Evolutionary conservation across 2,888 invertebrate genomes (phyloP).

Genomic region (Dolichopus griseipennis): DNA sequence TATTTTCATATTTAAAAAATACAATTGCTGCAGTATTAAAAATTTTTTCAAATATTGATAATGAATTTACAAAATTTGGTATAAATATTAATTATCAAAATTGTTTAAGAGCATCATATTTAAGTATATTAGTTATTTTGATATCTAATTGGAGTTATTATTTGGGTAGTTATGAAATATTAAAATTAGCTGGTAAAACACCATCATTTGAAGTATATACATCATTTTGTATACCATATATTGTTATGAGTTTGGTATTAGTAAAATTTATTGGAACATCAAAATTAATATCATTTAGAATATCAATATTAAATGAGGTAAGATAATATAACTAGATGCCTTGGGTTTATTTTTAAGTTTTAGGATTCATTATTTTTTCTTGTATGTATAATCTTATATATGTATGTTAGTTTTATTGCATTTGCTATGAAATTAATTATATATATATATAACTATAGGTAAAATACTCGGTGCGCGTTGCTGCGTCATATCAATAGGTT

Average conservation of each 20-base stretch:
- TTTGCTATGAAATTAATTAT: too few relatives aligned
- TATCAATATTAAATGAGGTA: conserved; percentile 38
- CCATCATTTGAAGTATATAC: conserved; percentile 38
- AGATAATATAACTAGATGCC: too few relatives aligned
- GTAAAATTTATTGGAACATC: conserved; percentile 36
- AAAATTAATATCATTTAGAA: conserved; percentile 33
- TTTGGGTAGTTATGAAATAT: conserved; percentile 34
- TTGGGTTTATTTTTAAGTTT: too few relatives aligned
- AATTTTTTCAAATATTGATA: neutral
- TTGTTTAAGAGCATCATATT: neutral
- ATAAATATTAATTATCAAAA: neutral
- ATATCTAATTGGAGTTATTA: conserved; percentile 35
- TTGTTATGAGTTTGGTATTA: conserved; percentile 37
- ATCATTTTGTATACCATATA: conserved; percentile 37
- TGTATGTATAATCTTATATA: too few relatives aligned
- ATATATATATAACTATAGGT: too few relatives aligned
- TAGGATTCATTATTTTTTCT: too few relatives aligned
- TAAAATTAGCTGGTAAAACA: conserved; percentile 32
- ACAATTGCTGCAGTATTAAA: neutral
- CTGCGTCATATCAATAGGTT: too few relatives aligned
- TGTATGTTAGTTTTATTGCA: too few relatives aligned
- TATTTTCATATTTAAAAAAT: neutral
- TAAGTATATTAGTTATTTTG: neutral
- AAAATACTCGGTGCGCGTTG: too few relatives aligned
- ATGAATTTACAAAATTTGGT: neutral